These are phyloP conservation scores for Campopleginae sp. DNA, from an alignment of 2,888 invertebrate genomes.

Conservation along the genomic window DNA sequence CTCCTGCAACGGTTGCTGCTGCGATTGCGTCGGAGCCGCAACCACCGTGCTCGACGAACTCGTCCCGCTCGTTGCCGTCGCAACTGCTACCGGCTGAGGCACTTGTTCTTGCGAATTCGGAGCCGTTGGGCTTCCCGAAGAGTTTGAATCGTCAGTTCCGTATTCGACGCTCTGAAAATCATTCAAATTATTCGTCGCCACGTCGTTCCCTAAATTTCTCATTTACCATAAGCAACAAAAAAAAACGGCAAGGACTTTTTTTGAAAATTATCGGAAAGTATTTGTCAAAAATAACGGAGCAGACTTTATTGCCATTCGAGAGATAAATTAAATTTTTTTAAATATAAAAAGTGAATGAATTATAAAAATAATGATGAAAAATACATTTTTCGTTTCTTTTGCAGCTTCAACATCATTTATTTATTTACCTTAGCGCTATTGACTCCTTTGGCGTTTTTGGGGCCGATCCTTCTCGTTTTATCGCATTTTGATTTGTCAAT, in stretches of 20 bases:
- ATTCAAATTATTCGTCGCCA: neutral
- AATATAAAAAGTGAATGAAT: no score
- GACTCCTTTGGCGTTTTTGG: constrained; percentile 77
- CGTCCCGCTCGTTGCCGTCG: constrained; percentile 46
- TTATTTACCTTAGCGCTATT: constrained; percentile 78
- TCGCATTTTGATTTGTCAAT: constrained; percentile 79
- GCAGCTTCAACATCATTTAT: no score
- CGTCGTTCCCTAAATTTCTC: no score
- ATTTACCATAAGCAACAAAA: neutral
- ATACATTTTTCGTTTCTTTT: no score
- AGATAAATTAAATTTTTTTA: no score
- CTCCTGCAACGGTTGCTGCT: constrained; percentile 85
- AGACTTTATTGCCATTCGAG: no score
- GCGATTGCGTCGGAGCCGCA: constrained; percentile 85
- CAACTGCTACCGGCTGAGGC: constrained; percentile 52
- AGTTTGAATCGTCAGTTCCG: constrained; percentile 81
- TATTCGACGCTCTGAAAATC: constrained; percentile 72
- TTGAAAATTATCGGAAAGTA: no score
- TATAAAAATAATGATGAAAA: no score
- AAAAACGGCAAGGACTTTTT: no score
- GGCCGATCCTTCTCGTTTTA: constrained; percentile 73
- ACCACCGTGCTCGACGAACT: constrained; percentile 34
- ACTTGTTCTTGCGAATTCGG: constrained; percentile 67
- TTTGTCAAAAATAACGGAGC: no score
- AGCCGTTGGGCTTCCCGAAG: constrained; percentile 73